Conservation (phyloP, 2,113 vertebrate genomes). For the Myodes glareolus region DNA sequence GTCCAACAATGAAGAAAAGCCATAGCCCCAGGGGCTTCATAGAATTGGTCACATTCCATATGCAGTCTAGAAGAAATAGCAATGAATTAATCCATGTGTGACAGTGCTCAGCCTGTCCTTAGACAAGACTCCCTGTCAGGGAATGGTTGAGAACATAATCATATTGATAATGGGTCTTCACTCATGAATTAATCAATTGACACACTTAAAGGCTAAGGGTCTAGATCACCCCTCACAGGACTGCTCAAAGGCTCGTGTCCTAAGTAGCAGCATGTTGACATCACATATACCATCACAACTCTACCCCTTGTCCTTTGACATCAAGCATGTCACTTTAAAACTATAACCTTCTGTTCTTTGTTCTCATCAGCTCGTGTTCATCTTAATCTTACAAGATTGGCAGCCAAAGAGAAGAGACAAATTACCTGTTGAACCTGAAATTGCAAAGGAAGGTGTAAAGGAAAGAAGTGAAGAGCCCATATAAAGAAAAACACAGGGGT, state of each 20-base stretch:
- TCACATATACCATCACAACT: not conserved
- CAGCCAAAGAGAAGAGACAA: not conserved
- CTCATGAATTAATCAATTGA: not conserved
- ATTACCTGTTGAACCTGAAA: slow-evolving; percentile 9
- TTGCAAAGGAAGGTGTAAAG: not conserved
- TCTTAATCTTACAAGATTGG: not conserved
- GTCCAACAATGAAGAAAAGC: not conserved
- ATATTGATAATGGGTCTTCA: not conserved
- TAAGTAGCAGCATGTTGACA: not conserved
- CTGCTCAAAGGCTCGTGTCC: not conserved
- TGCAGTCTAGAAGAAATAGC: not conserved
- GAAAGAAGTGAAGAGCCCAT: not conserved
- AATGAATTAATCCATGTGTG: not conserved
- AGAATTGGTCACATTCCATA: not conserved
- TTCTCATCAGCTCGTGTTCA: not conserved
- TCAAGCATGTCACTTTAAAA: not conserved
- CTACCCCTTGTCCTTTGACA: not conserved
- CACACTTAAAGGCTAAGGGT: not conserved
- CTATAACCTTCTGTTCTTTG: no score
- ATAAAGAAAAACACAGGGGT: not conserved
- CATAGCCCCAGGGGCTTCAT: not conserved
- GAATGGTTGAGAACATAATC: not conserved
- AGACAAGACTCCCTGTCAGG: no score
- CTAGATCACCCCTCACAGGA: no score
- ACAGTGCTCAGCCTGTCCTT: not conserved